Conservation (phyloP, 2,113 vertebrate species). For the Equus quagga region DNA sequence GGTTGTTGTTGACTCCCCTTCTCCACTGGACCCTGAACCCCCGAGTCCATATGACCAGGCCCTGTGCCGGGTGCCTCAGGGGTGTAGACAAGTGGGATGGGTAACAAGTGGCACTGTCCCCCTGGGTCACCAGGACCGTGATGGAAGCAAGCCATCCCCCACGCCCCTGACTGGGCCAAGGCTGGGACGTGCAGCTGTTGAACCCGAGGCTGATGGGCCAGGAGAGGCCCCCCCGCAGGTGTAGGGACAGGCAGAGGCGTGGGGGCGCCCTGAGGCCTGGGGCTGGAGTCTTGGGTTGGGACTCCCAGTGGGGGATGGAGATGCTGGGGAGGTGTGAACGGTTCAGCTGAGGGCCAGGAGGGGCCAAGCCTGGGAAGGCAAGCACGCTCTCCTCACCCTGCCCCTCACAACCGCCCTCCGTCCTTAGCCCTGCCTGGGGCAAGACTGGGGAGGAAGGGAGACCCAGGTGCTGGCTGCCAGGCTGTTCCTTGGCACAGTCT, state of each 20-base stretch:
- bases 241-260: rapidly evolving
- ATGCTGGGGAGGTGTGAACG: rapidly evolving
- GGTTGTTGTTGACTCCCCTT: neutral
- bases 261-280: rapidly evolving
- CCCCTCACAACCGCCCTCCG: neutral
- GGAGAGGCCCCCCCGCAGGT: too few relatives aligned
- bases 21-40: neutral
- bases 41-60: neutral
- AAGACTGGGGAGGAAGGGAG: neutral
- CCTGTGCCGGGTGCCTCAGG: neutral
- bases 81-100: rapidly evolving
- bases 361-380: neutral
- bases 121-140: rapidly evolving
- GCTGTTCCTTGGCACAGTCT: neutral
- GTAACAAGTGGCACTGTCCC: rapidly evolving
- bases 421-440: neutral
- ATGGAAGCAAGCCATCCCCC: neutral
- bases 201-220: neutral
- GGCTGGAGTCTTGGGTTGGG: neutral
- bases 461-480: neutral
- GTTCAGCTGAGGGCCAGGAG: neutral
- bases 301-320: rapidly evolving
- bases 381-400: too few relatives aligned
- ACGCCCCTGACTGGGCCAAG: neutral
- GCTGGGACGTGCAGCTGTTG: too few relatives aligned